Conservation (phyloP, 35 echinoderm and acorn worm species). For the Apostichopus parvimensis region DNA sequence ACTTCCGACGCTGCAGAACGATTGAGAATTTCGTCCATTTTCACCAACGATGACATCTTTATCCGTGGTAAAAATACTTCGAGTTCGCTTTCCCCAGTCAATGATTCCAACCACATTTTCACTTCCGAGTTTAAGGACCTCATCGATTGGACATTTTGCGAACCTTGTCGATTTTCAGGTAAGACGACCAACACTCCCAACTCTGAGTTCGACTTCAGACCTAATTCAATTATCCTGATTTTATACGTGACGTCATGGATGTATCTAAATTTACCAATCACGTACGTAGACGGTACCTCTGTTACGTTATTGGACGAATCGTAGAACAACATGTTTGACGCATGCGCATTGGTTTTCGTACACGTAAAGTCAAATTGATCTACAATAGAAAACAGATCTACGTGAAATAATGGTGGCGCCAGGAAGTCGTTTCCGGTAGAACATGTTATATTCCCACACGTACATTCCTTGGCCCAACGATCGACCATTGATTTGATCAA, state of each 20-base stretch:
- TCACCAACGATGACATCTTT: neutral
- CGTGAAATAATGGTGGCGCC: slow-evolving; percentile 20
- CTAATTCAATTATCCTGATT: neutral
- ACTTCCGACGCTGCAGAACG: neutral
- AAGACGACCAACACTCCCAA: neutral
- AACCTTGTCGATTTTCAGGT: slow-evolving; percentile 2
- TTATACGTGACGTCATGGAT: slow-evolving; percentile 19
- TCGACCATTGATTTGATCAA: slow-evolving; percentile 16
- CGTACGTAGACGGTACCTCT: neutral
- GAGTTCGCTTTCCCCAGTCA: slow-evolving; percentile 8
- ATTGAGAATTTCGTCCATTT: slow-evolving; percentile 7
- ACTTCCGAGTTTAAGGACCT: neutral
- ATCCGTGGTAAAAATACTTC: slow-evolving; percentile 12
- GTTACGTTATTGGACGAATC: slow-evolving; percentile 25
- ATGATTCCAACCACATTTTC: slow-evolving; percentile 34
- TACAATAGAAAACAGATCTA: slow-evolving; percentile 29
- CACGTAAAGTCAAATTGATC: slow-evolving; percentile 32
- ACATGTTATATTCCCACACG: neutral
- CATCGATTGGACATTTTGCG: neutral
- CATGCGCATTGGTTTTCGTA: neutral
- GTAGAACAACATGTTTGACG: neutral
- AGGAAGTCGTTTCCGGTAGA: neutral
- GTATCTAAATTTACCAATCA: slow-evolving; percentile 14
- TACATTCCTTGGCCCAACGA: slow-evolving; percentile 8
- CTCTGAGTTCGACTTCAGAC: neutral